Conservation (phyloP, 2,113 vertebrate species). For the Rhinopomastus cyanomelas region DNA sequence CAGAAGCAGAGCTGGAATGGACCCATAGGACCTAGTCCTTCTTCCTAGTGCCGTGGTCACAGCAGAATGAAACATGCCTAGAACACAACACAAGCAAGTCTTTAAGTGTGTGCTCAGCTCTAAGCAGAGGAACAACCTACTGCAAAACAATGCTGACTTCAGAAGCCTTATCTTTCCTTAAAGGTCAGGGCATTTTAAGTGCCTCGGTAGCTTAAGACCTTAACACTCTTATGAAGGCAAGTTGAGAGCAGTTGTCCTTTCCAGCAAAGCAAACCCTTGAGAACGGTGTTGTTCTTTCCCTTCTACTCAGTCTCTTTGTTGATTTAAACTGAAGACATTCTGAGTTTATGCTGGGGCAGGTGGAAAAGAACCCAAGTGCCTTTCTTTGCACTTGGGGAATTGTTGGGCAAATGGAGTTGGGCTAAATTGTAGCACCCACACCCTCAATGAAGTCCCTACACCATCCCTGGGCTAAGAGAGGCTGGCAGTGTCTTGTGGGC, state of each 20-base stretch:
- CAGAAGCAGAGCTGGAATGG: neutral
- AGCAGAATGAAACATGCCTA: neutral
- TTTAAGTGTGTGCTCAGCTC: neutral
- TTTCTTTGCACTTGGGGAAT: neutral
- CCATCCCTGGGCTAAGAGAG: neutral
- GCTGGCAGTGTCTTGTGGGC: accelerated
- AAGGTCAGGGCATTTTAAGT: constrained; percentile 33
- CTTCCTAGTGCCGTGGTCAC: neutral
- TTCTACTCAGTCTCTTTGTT: neutral
- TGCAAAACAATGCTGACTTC: neutral
- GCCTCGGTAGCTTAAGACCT: neutral
- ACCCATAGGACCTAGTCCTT: accelerated
- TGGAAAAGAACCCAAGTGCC: neutral
- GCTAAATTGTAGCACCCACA: accelerated
- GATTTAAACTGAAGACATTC: neutral
- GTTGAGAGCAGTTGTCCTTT: neutral
- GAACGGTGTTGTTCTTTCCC: neutral
- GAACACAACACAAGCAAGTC: neutral
- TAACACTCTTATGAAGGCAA: neutral
- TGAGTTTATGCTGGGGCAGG: neutral
- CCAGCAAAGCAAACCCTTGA: neutral
- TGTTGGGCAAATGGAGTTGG: neutral
- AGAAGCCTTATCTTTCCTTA: constrained; percentile 7
- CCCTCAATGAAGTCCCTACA: accelerated
- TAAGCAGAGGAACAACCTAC: neutral